These are phyloP conservation scores for Lycaon pictus DNA, from an alignment of 2,113 vertebrate species.

Conservation along the genomic window DNA sequence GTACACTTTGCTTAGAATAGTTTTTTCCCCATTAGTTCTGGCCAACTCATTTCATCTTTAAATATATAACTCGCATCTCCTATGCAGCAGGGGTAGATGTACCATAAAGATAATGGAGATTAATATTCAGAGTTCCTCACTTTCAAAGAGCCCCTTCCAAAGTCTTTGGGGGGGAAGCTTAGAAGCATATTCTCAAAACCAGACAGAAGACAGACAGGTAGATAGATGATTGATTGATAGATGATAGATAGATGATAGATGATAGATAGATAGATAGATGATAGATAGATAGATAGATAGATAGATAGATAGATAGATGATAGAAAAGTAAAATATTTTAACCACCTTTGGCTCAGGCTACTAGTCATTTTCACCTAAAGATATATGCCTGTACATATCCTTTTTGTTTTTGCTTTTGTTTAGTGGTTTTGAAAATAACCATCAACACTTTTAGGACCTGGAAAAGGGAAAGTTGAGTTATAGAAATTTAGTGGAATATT, in stretches of 20 bases:
- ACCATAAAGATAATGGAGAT: background rate
- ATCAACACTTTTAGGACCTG: background rate
- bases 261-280: background rate
- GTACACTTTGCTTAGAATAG: background rate
- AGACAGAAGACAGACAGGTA: background rate
- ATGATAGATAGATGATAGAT: background rate
- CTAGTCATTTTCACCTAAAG: background rate
- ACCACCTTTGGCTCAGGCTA: background rate
- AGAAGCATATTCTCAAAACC: background rate
- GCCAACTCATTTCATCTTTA: background rate
- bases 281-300: too few relatives aligned
- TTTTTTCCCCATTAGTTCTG: background rate
- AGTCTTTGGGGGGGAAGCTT: background rate
- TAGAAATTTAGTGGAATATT: background rate
- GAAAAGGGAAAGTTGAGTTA: background rate
- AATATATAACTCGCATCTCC: background rate
- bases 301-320: background rate
- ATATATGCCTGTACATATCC: background rate
- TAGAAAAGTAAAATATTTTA: slow-evolving; percentile 22
- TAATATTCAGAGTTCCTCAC: background rate
- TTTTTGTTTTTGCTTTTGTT: background rate
- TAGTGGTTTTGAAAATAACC: background rate
- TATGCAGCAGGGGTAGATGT: background rate
- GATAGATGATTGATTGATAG: too few relatives aligned
- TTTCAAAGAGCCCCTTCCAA: background rate